Base-by-base conservation (phyloP, 2,113 vertebrate genomes). In the Tyto alba region DNA sequence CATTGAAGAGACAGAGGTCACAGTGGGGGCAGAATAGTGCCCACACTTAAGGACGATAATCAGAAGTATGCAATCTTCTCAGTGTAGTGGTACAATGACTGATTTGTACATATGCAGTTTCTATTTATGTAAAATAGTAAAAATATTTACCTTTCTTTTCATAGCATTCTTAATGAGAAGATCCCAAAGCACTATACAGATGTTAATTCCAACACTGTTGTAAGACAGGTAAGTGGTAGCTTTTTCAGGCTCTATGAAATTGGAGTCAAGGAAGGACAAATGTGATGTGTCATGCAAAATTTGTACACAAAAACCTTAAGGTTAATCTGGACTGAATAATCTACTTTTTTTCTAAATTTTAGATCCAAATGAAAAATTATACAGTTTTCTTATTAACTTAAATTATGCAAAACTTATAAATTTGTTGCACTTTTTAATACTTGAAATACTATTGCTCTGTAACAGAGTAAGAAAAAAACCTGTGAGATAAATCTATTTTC, bases 11-110 rank as follows among this genome's bases (percentile, higher is more conserved):
- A 36, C 20, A n/a, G 23, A 71, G 40, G 15, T 71, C 1, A 3
- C 18, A 43, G 21, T 20, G 43, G 26, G 32, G 45, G 6, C 56
- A 85, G 52, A 77, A 34, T 8, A 56, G 41, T 15, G 45, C 29
- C 32, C n/a, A 34, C 0, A 26, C 7, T 29, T 40, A n/a, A 69
- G 55, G 41, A n/a, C 11, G 2, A 1, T 45, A 21, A 21, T 60
- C 13, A 50, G 26, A 25, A 36, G 27, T 16, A 7, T 10, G 34
- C 25, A 34, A 41, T 50, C 45, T 89, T 57, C 43, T 25, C 2
- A 7, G 12, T 45, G 15, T 15, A 56, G 11, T 56, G 34, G 9
- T 47, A 13, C 21, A 45, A 4, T 26, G 7, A 15, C 50, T 75
- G 8, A 1, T 85, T 75, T 67, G 27, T 55, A 55, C 12, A 16